These are phyloP conservation scores for Laterallus jamaicensis DNA, from an alignment of 2,113 vertebrate genomes.

Conservation along the genomic window DNA sequence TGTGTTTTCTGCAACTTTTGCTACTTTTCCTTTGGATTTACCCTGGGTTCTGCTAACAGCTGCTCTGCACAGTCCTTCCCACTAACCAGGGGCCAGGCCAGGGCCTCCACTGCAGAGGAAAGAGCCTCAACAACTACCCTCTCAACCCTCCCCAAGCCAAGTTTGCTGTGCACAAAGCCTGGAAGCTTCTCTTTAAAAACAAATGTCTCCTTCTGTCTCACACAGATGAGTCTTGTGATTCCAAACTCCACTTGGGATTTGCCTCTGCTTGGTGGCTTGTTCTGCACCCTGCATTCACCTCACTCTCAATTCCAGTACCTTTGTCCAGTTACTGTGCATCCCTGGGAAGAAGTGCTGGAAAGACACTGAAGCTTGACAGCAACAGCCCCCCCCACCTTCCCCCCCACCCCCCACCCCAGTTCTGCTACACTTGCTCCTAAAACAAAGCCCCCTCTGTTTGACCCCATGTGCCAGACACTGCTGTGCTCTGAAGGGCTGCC, in stretches of 20 bases:
- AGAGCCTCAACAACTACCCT: neutral
- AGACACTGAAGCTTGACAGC: neutral
- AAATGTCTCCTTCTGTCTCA: conserved; percentile 65
- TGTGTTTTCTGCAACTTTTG: neutral
- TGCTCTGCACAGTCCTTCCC: neutral
- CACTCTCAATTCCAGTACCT: conserved; percentile 59
- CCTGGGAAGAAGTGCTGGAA: neutral
- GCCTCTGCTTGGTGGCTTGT: conserved; percentile 8
- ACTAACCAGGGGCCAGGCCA: conserved; percentile 47
- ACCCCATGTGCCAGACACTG: conserved; percentile 40
- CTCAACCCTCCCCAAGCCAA: neutral
- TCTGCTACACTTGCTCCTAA: neutral
- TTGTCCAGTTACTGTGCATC: conserved; percentile 3
- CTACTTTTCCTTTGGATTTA: conserved; percentile 3
- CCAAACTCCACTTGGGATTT: conserved; percentile 61
- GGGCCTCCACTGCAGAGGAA: neutral
- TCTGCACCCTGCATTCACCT: conserved; percentile 8
- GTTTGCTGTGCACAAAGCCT: neutral
- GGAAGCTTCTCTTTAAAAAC: conserved; percentile 21
- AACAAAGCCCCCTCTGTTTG: conserved; percentile 58
- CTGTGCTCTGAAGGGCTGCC: conserved; percentile 20
- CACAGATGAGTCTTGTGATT: conserved; percentile 73
- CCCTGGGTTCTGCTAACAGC: conserved; percentile 45
- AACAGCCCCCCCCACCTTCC: neutral
- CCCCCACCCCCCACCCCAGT: neutral